Evolutionary conservation across 2,888 invertebrate genomes (phyloP), one percentile per base, ranked within the genome.

Genomic region (Tyria jacobaeae): DNA sequence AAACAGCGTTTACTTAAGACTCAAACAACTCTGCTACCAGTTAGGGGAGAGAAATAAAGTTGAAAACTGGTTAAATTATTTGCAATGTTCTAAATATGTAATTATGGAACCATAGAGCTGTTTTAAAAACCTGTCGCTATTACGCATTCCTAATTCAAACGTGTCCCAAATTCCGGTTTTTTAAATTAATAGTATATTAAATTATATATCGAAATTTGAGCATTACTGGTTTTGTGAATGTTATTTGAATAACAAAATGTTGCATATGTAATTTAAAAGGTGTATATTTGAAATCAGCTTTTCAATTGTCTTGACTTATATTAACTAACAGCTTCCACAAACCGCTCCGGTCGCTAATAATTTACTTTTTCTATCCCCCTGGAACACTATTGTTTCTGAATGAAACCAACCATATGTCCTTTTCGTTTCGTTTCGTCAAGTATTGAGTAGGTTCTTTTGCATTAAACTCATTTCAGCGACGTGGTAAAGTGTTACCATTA

Each of bases 401-500:
- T n/a, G n/a, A n/a, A n/a, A n/a, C n/a, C n/a, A n/a, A n/a, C n/a
- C n/a, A n/a, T n/a, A n/a, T n/a, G n/a, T n/a, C n/a, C n/a, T n/a
- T n/a, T n/a, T n/a, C n/a, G n/a, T n/a, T n/a, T n/a, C n/a, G n/a
- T n/a, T n/a, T n/a, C n/a, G n/a, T n/a, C 17, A 21, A 41, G 17
- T 21, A 41, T 41, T 41, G n/a, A 10, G 3, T 9, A 1, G 21
- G 21, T 21, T 21, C 17, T 44, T 44, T 21, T 44, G 41, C 41
- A 21, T 21, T 44, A 34, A 25, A 47, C 55, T 71, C 63, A 64
- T 62, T 65, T 27, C 53, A 69, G 65, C 50, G 56, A 71, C 12
- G 64, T 70, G 75, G 44, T 77, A 72, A 77, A 72, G 64, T 64
- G 70, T 64, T 50, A 63, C 62, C 66, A 68, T 75, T 77, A 72